phyloP scores from a whole-genome alignment of 2,888 invertebrate species.

The Yponomeuta sedellus region DNA sequence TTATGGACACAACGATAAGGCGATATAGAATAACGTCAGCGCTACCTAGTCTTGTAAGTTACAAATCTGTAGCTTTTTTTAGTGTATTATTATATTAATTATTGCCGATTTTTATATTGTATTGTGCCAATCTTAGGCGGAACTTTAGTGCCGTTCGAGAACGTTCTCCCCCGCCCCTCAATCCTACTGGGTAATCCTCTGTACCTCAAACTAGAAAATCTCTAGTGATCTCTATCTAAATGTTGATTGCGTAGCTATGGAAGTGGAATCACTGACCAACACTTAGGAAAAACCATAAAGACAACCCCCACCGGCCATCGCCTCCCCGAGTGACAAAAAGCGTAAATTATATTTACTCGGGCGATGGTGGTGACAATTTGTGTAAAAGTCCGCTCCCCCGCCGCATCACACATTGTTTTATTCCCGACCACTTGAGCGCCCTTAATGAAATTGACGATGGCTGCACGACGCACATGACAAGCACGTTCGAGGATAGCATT shows the following conservation, averaged over 20 bases:
- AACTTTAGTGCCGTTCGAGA: too few species aligned
- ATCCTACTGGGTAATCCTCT: not conserved
- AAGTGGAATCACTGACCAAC: not conserved
- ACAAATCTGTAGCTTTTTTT: too few species aligned
- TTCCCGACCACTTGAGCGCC: constrained; percentile 1
- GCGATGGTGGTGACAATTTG: constrained; percentile 51
- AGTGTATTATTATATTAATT: too few species aligned
- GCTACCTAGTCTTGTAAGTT: too few species aligned
- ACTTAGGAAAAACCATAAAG: not conserved
- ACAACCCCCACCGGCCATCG: not conserved
- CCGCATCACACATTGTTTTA: not conserved
- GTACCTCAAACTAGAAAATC: not conserved
- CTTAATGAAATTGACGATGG: constrained; percentile 3
- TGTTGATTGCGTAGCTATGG: too few species aligned
- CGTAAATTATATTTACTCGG: constrained; percentile 4
- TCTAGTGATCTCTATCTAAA: not conserved
- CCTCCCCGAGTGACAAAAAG: not conserved
- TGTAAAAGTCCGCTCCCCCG: constrained; percentile 34
- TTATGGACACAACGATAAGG: too few species aligned
- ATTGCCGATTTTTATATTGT: too few species aligned
- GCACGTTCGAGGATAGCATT: not conserved
- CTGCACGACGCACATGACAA: not conserved
- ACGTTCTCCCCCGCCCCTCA: too few species aligned
- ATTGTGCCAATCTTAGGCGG: too few species aligned
- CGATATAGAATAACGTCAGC: not conserved